Conservation (phyloP, 2,888 invertebrate species). For the Synergus umbraculus region DNA sequence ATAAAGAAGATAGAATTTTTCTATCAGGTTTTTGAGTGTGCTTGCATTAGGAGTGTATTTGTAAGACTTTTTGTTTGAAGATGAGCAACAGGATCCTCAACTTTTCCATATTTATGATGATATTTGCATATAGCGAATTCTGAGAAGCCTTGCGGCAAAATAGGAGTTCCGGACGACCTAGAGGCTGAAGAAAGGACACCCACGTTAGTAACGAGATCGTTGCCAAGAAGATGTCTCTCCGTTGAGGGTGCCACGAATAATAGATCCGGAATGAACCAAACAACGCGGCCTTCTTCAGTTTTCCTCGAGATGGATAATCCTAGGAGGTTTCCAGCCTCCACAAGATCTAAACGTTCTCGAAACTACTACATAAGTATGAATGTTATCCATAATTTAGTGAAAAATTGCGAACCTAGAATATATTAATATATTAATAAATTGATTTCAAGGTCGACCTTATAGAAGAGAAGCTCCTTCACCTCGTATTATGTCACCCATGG, state of each 20-base stretch:
- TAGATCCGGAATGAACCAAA: constrained; percentile 48
- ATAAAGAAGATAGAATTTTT: too few species aligned
- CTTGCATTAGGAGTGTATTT: not conserved
- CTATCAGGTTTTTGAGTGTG: too few species aligned
- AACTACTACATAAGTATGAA: constrained; percentile 55
- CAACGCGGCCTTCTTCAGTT: constrained; percentile 54
- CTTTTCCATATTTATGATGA: constrained; percentile 36
- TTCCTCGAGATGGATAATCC: constrained; percentile 62
- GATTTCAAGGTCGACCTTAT: constrained; percentile 63
- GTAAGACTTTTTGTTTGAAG: not conserved
- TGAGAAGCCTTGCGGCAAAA: constrained; percentile 40
- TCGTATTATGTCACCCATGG: constrained; percentile 84
- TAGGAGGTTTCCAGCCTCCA: constrained; percentile 52
- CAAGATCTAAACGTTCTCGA: constrained; percentile 54
- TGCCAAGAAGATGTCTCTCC: constrained; percentile 67
- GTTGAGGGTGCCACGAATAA: constrained; percentile 61
- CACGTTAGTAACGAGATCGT: constrained; percentile 53
- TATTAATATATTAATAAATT: not conserved
- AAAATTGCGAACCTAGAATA: constrained; percentile 1
- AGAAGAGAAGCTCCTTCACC: constrained; percentile 78
- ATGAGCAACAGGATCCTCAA: constrained; percentile 4
- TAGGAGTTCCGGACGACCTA: constrained; percentile 32
- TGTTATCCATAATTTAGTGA: constrained; percentile 28
- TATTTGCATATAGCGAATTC: constrained; percentile 37
- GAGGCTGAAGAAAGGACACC: constrained; percentile 52